These are phyloP conservation scores for Alviniconcha strummeri DNA, from an alignment of 2,888 invertebrate species.

Conservation along the genomic window DNA sequence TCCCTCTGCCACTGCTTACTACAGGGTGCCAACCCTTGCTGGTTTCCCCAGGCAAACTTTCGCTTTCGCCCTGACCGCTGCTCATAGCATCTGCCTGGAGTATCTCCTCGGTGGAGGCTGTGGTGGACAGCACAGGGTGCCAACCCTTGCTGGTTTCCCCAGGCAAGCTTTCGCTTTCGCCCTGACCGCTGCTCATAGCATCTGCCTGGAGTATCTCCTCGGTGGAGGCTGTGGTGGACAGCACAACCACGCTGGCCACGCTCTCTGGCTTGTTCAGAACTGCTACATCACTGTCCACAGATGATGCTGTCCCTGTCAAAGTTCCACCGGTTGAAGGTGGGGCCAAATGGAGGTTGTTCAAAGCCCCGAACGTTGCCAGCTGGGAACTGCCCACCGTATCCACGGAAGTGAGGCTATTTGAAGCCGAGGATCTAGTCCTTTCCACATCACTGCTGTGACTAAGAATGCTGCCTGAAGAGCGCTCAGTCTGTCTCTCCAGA, in stretches of 20 bases:
- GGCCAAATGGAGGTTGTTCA: conserved; percentile 22
- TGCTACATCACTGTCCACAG: conserved; percentile 80
- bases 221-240: conserved; percentile 43
- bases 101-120: conserved; percentile 28
- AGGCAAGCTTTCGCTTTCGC: too few relatives aligned
- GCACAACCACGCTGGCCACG: conserved; percentile 80
- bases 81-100: neutral
- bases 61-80: neutral
- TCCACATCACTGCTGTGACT: neutral
- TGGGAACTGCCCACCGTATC: neutral
- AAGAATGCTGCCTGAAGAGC: neutral
- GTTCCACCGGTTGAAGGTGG: conserved; percentile 20
- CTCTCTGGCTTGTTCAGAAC: conserved; percentile 82
- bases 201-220: neutral
- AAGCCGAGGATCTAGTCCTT: neutral
- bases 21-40: neutral
- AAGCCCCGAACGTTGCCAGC: neutral
- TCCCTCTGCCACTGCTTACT: neutral
- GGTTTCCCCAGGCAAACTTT: neutral
- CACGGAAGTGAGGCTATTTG: neutral
- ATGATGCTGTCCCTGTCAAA: conserved; percentile 35
- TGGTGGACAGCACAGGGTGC: conserved; percentile 39
- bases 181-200: neutral
- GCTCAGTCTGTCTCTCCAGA: neutral
- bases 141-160: neutral